phyloP scores from a whole-genome alignment of 2,888 invertebrate genomes.

The Drosophila dives region DNA sequence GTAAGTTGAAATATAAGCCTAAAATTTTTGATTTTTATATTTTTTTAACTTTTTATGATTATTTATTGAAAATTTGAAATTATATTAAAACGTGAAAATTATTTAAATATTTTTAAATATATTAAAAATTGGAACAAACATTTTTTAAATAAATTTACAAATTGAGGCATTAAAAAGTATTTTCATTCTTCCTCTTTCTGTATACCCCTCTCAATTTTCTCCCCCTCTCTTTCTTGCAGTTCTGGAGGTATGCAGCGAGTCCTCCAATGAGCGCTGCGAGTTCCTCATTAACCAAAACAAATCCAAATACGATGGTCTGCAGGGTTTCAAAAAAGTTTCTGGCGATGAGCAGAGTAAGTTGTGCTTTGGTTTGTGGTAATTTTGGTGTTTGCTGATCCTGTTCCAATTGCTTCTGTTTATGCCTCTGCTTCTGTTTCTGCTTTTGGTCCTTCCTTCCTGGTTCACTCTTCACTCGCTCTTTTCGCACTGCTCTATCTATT shows the following conservation, averaged over 20 bases:
- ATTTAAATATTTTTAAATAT: too few relatives aligned
- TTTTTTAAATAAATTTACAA: neutral
- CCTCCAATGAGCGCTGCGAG: constrained; percentile 70
- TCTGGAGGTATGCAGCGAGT: constrained; percentile 87
- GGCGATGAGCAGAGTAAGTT: constrained; percentile 68
- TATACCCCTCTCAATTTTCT: neutral
- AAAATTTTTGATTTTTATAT: too few relatives aligned
- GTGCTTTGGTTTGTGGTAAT: neutral
- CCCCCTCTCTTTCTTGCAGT: constrained; percentile 53
- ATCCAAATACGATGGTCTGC: constrained; percentile 32
- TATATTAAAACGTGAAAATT: too few relatives aligned
- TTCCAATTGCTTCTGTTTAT: constrained; percentile 10
- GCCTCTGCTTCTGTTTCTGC: constrained; percentile 3
- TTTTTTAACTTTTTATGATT: too few relatives aligned
- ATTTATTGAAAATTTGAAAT: too few relatives aligned
- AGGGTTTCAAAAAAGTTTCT: constrained; percentile 20
- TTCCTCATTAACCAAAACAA: constrained; percentile 85
- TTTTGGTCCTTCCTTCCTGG: neutral
- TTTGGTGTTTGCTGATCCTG: constrained; percentile 31
- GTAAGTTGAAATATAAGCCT: constrained; percentile 85
- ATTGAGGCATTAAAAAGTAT: neutral
- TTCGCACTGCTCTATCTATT: constrained; percentile 56
- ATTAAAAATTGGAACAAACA: too few relatives aligned
- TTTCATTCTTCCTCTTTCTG: neutral
- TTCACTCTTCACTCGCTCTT: constrained; percentile 12